Conservation (phyloP, 1,140 invertebrate genomes). For the Drosophila littoralis region DNA sequence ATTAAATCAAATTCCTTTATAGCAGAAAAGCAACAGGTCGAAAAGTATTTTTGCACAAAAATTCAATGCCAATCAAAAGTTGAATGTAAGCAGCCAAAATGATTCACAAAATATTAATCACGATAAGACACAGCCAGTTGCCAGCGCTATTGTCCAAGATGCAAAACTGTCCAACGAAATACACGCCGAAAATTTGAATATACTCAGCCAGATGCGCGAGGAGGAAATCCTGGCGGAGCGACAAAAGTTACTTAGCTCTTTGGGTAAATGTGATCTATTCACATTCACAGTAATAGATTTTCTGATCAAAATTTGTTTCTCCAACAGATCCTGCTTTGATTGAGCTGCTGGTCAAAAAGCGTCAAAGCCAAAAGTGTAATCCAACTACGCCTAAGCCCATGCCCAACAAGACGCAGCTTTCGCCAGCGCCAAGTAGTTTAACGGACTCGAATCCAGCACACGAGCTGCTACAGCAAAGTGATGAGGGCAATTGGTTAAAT, state of each 20-base stretch:
- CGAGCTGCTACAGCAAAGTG: slow-evolving; percentile 87
- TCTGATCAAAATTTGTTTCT: not conserved
- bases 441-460: slow-evolving; percentile 83
- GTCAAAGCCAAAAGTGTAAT: slow-evolving; percentile 62
- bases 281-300: not conserved
- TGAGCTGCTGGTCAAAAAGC: slow-evolving; percentile 87
- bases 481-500: slow-evolving; percentile 90
- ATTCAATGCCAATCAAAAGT: slow-evolving; percentile 7
- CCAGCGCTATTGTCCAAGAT: slow-evolving; percentile 86
- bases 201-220: slow-evolving; percentile 88
- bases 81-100: not conserved
- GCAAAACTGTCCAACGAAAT: slow-evolving; percentile 87
- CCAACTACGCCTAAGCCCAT: not conserved
- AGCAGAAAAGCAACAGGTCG: slow-evolving; percentile 24
- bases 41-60: slow-evolving; percentile 60
- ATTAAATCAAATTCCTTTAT: not conserved
- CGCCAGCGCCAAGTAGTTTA: slow-evolving; percentile 39
- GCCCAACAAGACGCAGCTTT: not conserved
- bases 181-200: slow-evolving; percentile 90
- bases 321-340: slow-evolving; percentile 68
- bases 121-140: not conserved
- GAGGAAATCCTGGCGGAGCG: slow-evolving; percentile 91
- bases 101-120: slow-evolving; percentile 37
- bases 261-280: slow-evolving; percentile 87
- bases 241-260: slow-evolving; percentile 87